phyloP scores from a whole-genome alignment of 2,888 invertebrate genomes.

The Sminthurides aquaticus region DNA sequence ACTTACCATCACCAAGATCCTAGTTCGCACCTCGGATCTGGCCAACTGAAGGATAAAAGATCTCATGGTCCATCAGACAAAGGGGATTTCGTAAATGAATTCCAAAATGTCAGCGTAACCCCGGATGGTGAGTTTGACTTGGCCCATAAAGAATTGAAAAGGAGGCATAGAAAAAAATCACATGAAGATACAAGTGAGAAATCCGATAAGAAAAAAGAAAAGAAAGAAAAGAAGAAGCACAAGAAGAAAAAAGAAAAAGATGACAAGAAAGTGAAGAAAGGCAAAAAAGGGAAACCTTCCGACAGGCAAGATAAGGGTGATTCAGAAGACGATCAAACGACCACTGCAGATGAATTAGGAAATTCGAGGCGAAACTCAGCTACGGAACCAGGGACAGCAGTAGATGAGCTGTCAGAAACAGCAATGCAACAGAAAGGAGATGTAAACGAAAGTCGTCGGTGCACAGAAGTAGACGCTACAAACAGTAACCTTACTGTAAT shows the following conservation, averaged over 20 bases:
- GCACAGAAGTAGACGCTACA: conserved; percentile 7
- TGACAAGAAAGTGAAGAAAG: conserved; percentile 46
- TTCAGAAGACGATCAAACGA: conserved; percentile 20
- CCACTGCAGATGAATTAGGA: conserved; percentile 12
- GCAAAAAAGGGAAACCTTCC: conserved; percentile 45
- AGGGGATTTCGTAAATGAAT: too few relatives aligned
- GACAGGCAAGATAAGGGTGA: conserved; percentile 46
- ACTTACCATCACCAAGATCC: too few relatives aligned
- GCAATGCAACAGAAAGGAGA: background rate
- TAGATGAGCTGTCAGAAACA: background rate
- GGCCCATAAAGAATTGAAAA: conserved; percentile 27
- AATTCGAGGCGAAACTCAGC: conserved; percentile 7
- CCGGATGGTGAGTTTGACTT: conserved; percentile 44
- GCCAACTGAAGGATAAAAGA: too few relatives aligned
- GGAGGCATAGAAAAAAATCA: conserved; percentile 25
- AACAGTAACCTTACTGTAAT: conserved; percentile 17
- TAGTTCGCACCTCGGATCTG: too few relatives aligned
- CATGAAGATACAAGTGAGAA: conserved; percentile 20
- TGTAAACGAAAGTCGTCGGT: background rate
- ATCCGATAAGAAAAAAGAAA: conserved; percentile 38
- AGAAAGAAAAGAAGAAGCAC: conserved; percentile 46
- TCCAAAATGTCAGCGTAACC: conserved; percentile 45
- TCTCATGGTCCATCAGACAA: too few relatives aligned
- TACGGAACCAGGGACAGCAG: background rate
- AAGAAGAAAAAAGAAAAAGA: conserved; percentile 45